Evolutionary conservation across 2,797 vertebrate genomes (phyloP), one percentile per base, ranked within the genome.

Genomic region (Nannoperca obscura): DNA sequence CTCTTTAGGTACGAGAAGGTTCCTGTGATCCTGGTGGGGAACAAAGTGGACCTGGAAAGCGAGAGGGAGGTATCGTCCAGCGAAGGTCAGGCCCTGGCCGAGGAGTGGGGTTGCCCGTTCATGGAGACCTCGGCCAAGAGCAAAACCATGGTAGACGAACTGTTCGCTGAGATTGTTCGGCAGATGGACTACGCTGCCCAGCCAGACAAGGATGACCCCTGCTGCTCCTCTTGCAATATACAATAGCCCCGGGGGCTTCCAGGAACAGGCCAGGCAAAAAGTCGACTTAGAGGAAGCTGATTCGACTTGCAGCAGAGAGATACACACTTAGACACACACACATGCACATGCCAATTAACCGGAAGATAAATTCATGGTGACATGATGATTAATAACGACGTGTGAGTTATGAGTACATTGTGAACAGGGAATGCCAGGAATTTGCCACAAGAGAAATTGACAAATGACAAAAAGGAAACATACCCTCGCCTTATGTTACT

Each of bases 121-220:
- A 99, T 99, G 96, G 98, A 99, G 95, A 99, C 98, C 4, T 99
- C 98, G 4, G 98, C 98, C 89, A 99, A 99, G 94, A 99, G 98
- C 94, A 99, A 99, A 96, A 99, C 97, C 73, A 99, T 99, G 98
- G 98, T 99, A 93, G 98, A 99, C 82, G 98, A 99, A 95, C 97
- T 99, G 89, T 99, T 99, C 85, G 98, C 98, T 0, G 98, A 99
- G 93, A 99, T 99, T 17, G 98, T 99, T 86, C 96, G 98, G 93
- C 98, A 99, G 94, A 99, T 99, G 98, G 98, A 99, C 96, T 99
- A 98, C 83, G 98, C 98, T 14, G 96, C 98, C 46, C 98, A 99
- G 95, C 98, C 98, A 0, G 98, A 99, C 95, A 99, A 99, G 94
- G 98, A 99, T 49, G 97, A 98, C 89, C 98, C 98, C 10, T 99